Conservation (phyloP, 2,888 invertebrate species). For the Pammene fasciana region DNA sequence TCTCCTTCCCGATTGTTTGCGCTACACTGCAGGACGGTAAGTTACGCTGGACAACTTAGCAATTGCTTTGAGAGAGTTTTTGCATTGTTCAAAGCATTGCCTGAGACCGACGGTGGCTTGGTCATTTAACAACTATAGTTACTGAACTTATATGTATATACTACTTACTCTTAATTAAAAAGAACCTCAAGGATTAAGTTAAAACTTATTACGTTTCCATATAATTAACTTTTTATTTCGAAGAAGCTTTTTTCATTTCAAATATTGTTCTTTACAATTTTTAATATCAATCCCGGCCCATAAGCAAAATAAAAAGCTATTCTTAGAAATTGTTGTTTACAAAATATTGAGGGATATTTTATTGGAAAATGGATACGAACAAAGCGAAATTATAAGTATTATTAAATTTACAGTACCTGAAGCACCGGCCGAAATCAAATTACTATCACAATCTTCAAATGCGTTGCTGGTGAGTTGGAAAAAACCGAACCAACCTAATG, state of each 20-base stretch:
- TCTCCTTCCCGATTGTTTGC: conserved; percentile 90
- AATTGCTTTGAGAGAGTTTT: conserved; percentile 26
- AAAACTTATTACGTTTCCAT: neutral
- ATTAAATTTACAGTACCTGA: conserved; percentile 87
- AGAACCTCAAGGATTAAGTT: neutral
- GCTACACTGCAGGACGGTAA: conserved; percentile 93
- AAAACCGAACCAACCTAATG: conserved; percentile 90
- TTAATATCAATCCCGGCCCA: too few relatives aligned
- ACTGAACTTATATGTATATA: too few relatives aligned
- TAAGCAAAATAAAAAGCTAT: too few relatives aligned
- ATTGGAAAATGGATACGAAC: too few relatives aligned
- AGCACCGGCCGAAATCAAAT: conserved; percentile 92
- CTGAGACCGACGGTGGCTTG: neutral
- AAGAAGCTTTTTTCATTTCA: neutral
- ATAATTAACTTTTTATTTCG: neutral
- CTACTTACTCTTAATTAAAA: neutral
- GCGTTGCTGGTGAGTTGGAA: conserved; percentile 93
- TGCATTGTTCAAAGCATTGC: conserved; percentile 23
- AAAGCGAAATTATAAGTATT: neutral
- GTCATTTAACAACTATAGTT: neutral
- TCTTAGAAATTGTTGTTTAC: too few relatives aligned
- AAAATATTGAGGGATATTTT: too few relatives aligned
- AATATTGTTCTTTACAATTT: too few relatives aligned
- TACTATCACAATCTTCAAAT: conserved; percentile 90
- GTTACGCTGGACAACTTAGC: conserved; percentile 45